These are phyloP conservation scores for Aspidapion aeneum DNA, from an alignment of 2,888 invertebrate species.

Conservation along the genomic window DNA sequence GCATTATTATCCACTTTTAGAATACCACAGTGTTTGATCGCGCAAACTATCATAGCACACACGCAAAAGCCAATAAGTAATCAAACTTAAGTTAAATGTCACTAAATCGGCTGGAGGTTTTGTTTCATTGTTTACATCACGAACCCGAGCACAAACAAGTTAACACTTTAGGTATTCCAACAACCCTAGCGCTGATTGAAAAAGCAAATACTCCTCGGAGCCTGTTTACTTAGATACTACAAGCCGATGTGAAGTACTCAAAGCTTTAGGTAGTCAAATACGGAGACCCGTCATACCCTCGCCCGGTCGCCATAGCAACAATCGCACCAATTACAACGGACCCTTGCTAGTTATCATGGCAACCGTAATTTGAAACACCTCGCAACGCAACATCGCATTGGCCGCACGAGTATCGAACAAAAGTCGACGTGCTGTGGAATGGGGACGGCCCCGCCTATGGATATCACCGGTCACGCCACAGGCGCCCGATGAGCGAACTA, in stretches of 20 bases:
- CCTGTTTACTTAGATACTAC: constrained; percentile 53
- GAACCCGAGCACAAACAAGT: constrained; percentile 51
- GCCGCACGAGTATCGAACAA: constrained; percentile 24
- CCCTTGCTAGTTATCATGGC: constrained; percentile 35
- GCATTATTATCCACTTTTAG: too few species aligned
- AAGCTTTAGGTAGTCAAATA: constrained; percentile 52
- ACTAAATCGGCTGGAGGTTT: constrained; percentile 47
- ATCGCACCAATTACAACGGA: constrained; percentile 32
- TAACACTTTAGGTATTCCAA: constrained; percentile 52
- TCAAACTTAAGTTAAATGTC: constrained; percentile 48
- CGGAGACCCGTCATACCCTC: constrained; percentile 41
- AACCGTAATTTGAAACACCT: constrained; percentile 30
- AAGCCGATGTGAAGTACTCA: constrained; percentile 51
- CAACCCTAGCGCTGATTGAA: constrained; percentile 53
- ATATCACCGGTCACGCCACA: constrained; percentile 26
- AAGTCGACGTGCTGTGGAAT: constrained; percentile 21
- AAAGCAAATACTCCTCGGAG: constrained; percentile 55
- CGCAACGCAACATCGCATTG: constrained; percentile 24
- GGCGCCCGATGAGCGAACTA: constrained; percentile 32
- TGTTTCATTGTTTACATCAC: constrained; percentile 53
- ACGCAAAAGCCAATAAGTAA: constrained; percentile 37
- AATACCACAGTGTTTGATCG: background rate
- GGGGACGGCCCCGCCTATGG: constrained; percentile 19
- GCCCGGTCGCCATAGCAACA: constrained; percentile 41
- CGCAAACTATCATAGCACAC: constrained; percentile 18